Evolutionary conservation across 2,888 invertebrate genomes (phyloP), one percentile per base, ranked within the genome.

Genomic region (Eilema caniola): DNA sequence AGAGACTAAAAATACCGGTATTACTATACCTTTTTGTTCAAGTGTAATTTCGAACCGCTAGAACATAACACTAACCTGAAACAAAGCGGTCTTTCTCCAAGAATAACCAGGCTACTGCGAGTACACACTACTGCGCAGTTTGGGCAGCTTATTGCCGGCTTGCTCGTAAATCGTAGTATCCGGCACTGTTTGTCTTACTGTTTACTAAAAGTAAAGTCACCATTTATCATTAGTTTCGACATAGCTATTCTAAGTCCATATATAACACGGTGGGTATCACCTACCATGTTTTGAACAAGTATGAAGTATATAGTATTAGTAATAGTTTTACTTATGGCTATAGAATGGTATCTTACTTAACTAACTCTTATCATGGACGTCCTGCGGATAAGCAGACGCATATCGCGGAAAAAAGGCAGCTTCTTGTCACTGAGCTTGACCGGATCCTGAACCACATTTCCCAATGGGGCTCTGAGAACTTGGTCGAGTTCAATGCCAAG

Each of bases 101-200:
- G 67, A 75, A 79, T 79, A 66, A 56, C 8, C 16, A n/a, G 41
- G 25, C 28, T 41, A 16, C 33, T 24, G 28, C 14, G 10, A 56
- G n/a, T 23, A 56, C 23, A 23, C 71, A 63, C 63, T 47, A 69
- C 37, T 66, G 11, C 47, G 59, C 60, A 56, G 62, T 69, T 62
- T 28, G 62, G 64, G 31, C 66, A 66, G 68, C 73, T 68, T 81
- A 33, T 63, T 70, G 62, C 53, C 5, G 25, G 67, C 60, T 68
- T n/a, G 70, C 23, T 71, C 69, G 66, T 79, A 79, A 79, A 79
- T 79, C 28, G 8, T 57, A 61, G 70, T 69, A 67, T 62, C 71
- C 67, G 47, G 73, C 62, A 78, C 64, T 66, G 47, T 70, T 66
- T 57, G 57, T 56, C 66, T 23, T 41, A 66, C 56, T 66, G 70